Conservation (phyloP, 2,888 invertebrate genomes). For the Noctua fimbriata region DNA sequence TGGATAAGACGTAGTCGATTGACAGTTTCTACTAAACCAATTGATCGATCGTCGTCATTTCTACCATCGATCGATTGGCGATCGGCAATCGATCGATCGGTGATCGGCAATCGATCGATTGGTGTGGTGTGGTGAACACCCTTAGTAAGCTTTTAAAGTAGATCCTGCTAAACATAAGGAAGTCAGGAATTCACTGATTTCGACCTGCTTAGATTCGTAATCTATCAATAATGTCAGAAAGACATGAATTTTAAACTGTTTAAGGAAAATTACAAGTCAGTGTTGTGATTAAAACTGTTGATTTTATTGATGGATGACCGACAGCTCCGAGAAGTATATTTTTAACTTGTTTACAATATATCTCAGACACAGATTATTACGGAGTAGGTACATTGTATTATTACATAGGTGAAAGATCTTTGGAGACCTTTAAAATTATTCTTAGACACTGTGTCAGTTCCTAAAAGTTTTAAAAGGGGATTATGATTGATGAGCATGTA, state of each 20-base stretch:
- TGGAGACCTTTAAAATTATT: background rate
- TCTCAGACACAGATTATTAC: background rate
- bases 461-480: background rate
- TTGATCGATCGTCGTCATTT: too few relatives aligned
- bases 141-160: background rate
- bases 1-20: too few relatives aligned
- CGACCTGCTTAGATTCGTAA: background rate
- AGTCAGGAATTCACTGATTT: background rate
- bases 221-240: too few relatives aligned
- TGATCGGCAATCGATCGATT: too few relatives aligned
- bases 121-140: too few relatives aligned
- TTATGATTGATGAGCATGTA: background rate
- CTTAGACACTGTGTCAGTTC: background rate
- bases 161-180: background rate
- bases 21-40: too few relatives aligned
- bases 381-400: background rate
- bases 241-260: background rate
- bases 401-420: background rate
- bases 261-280: background rate
- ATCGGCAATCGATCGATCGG: too few relatives aligned
- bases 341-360: slow-evolving; percentile 12
- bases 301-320: background rate
- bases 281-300: background rate
- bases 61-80: too few relatives aligned
- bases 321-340: background rate